phyloP scores from a whole-genome alignment of 2,888 invertebrate species.

The Halocaridina rubra region DNA sequence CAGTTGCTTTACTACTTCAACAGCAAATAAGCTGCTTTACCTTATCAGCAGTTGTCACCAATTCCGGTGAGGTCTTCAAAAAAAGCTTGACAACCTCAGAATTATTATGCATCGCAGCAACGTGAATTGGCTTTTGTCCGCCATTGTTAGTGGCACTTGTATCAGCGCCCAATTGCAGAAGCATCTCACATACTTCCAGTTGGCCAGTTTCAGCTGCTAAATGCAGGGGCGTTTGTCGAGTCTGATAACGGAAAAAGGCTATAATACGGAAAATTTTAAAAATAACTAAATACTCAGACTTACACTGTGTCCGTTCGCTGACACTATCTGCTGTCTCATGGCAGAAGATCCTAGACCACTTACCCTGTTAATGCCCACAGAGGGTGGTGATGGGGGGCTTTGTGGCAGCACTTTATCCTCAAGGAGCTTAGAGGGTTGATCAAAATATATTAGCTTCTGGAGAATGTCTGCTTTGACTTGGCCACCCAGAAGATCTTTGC shows the following conservation, averaged over 20 bases:
- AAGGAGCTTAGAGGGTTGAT: no score
- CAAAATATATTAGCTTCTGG: no score
- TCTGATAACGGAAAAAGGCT: conserved; percentile 68
- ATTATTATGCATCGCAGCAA: conserved; percentile 97
- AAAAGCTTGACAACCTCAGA: conserved; percentile 98
- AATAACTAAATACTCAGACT: background rate
- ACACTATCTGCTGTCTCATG: no score
- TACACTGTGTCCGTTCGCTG: background rate
- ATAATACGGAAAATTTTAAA: background rate
- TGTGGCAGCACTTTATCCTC: no score
- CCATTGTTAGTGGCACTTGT: conserved; percentile 95
- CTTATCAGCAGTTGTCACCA: conserved; percentile 95
- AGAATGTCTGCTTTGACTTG: no score
- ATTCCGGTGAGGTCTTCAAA: conserved; percentile 91
- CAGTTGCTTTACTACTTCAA: background rate
- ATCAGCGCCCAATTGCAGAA: conserved; percentile 92
- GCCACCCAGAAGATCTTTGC: no score
- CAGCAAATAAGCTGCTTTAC: conserved; percentile 66
- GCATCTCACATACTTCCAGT: conserved; percentile 91
- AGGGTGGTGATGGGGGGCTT: no score
- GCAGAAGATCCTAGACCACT: no score
- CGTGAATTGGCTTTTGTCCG: conserved; percentile 96
- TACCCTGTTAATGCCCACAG: no score
- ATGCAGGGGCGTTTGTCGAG: conserved; percentile 97
- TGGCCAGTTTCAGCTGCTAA: conserved; percentile 96